A percentile compares a stretch with the other conserved stretches of the same genome.
Conservation (phyloP, 2,113 vertebrate species). For the Puntigrus tetrazona region DNA sequence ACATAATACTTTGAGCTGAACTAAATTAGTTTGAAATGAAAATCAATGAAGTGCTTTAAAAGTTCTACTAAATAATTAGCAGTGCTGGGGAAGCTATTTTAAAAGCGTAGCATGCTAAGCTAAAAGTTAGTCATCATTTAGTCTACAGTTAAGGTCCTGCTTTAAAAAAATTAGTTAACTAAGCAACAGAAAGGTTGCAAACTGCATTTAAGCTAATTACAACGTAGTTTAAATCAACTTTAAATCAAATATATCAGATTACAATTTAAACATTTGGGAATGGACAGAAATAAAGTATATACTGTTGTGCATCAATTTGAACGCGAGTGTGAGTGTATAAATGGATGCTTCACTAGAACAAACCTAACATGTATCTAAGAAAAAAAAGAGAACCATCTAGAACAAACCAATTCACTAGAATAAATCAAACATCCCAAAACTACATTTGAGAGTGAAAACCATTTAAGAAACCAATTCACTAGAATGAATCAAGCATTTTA, state of each 20-base stretch:
- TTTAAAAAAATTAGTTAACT: not conserved
- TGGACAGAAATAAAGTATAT: not conserved
- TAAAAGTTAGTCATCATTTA: not conserved
- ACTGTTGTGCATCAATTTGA: too few relatives aligned
- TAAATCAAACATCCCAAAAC: too few relatives aligned
- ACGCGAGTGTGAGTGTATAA: too few relatives aligned
- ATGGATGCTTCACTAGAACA: too few relatives aligned
- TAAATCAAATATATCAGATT: not conserved
- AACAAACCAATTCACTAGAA: too few relatives aligned
- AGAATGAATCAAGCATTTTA: not conserved
- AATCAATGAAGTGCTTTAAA: conserved; percentile 2
- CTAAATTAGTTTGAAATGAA: conserved; percentile 16
- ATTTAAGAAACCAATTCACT: too few relatives aligned
- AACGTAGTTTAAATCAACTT: not conserved
- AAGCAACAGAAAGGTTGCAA: not conserved
- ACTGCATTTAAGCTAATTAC: not conserved
- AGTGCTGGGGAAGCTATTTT: not conserved
- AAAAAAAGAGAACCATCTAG: too few relatives aligned
- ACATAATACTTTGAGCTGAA: not conserved
- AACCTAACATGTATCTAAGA: too few relatives aligned
- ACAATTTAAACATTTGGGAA: not conserved
- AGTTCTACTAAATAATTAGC: conserved; percentile 27
- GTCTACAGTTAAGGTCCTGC: not conserved
- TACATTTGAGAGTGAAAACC: too few relatives aligned
- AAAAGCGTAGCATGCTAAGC: not conserved